Conservation (phyloP, 2,797 vertebrate genomes). For the Dromococcyx pavoninus region DNA sequence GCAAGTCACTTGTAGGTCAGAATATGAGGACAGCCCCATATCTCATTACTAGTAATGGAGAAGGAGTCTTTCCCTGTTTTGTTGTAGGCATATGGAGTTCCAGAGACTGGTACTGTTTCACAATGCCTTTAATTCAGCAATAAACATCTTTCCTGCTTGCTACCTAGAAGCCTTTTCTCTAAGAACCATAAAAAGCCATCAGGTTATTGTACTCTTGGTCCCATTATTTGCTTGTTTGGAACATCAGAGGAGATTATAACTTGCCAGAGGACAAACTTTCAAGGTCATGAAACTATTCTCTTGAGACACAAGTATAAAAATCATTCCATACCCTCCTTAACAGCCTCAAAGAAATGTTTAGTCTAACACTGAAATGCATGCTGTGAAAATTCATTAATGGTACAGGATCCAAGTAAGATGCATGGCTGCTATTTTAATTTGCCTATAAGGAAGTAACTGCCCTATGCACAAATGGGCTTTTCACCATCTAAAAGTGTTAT, state of each 20-base stretch:
- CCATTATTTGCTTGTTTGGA: not conserved
- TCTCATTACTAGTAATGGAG: not conserved
- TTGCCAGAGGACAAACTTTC: not conserved
- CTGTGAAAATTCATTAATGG: slow-evolving; percentile 33
- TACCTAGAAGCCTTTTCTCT: not conserved
- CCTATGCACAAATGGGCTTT: not conserved
- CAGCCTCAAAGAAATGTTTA: not conserved
- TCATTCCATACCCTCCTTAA: not conserved
- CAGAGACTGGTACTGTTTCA: not conserved
- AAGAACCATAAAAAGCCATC: not conserved
- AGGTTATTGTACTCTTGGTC: not conserved
- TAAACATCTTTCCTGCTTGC: not conserved
- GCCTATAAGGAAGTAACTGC: not conserved
- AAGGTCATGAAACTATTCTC: not conserved
- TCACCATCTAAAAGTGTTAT: not conserved
- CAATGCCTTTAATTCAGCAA: not conserved
- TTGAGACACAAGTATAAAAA: slow-evolving; percentile 2
- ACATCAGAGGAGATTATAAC: not conserved
- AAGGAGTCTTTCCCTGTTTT: not conserved
- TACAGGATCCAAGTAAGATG: not conserved
- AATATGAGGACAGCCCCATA: not conserved
- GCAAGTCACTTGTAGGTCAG: not conserved
- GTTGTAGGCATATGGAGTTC: not conserved
- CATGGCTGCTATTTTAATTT: slow-evolving; percentile 10
- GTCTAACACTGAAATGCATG: not conserved